Conservation (phyloP, 64 coral and sea anemone species). For the Pachyseris speciosa region DNA sequence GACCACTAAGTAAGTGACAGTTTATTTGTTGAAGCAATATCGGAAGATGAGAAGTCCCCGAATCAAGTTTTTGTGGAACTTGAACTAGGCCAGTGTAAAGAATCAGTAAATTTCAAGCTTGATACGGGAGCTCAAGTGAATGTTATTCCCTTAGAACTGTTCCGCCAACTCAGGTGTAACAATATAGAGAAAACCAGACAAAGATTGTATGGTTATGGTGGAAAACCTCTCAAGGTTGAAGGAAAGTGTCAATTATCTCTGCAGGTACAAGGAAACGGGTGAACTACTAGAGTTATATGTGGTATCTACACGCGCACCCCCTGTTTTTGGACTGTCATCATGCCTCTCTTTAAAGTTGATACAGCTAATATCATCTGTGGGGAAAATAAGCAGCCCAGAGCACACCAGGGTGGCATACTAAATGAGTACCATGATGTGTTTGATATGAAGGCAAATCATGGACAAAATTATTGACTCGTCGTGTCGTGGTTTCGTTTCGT, state of each 20-base stretch:
- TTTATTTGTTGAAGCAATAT: not conserved
- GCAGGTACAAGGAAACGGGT: not conserved
- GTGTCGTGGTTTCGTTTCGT: no score
- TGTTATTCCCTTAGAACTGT: not conserved
- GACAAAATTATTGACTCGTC: no score
- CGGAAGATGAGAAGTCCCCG: not conserved
- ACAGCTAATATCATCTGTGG: not conserved
- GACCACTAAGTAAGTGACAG: not conserved
- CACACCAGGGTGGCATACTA: not conserved
- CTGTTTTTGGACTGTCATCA: not conserved
- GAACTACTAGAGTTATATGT: not conserved
- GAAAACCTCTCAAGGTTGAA: slow-evolving; percentile 9
- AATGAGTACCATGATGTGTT: not conserved
- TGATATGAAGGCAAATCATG: no score
- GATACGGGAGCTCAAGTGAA: slow-evolving; percentile 25
- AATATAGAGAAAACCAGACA: not conserved
- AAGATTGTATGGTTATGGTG: not conserved
- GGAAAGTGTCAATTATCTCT: not conserved
- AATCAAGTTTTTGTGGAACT: slow-evolving; percentile 4
- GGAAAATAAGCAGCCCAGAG: not conserved
- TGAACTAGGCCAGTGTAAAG: not conserved
- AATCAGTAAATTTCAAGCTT: not conserved
- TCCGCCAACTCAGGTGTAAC: not conserved
- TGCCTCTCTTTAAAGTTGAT: slow-evolving; percentile 3
- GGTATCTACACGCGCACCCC: not conserved